phyloP scores from a whole-genome alignment of 2,113 vertebrate genomes.

The Ochotona curzoniae region DNA sequence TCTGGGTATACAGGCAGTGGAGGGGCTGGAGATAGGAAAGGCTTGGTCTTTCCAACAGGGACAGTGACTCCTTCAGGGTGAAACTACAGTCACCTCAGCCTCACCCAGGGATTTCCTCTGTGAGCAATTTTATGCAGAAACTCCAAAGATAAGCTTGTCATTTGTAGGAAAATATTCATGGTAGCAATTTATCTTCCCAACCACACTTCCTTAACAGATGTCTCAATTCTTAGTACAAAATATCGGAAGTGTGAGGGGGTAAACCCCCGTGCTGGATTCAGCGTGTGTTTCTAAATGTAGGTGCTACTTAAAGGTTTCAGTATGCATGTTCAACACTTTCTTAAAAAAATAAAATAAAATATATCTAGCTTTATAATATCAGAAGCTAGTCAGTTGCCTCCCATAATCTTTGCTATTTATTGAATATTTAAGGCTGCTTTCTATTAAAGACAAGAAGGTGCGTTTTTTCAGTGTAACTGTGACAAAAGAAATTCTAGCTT shows the following conservation, averaged over 20 bases:
- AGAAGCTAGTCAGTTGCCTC: background rate
- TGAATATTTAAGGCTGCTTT: background rate
- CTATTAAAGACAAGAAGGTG: constrained; percentile 14
- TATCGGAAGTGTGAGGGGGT: constrained; percentile 7
- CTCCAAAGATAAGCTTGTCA: constrained; percentile 63
- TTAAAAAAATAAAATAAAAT: constrained; percentile 58
- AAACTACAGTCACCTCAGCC: background rate
- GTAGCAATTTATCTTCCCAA: constrained; percentile 52
- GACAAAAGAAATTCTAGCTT: background rate
- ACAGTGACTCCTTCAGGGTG: background rate
- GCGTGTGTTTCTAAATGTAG: constrained; percentile 26
- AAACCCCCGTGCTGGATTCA: background rate
- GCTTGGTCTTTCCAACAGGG: background rate
- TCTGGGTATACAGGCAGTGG: background rate
- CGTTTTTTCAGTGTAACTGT: background rate
- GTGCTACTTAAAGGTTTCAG: constrained; percentile 39
- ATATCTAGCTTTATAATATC: constrained; percentile 23
- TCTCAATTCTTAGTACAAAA: background rate
- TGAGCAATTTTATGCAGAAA: constrained; percentile 33
- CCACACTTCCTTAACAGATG: constrained; percentile 71
- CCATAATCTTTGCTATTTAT: background rate
- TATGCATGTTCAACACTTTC: constrained; percentile 48
- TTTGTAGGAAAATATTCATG: constrained; percentile 52
- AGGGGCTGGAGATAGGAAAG: background rate
- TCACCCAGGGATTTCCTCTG: constrained; percentile 58